Conservation (phyloP, 2,888 invertebrate genomes). For the Cantharis rufa region DNA sequence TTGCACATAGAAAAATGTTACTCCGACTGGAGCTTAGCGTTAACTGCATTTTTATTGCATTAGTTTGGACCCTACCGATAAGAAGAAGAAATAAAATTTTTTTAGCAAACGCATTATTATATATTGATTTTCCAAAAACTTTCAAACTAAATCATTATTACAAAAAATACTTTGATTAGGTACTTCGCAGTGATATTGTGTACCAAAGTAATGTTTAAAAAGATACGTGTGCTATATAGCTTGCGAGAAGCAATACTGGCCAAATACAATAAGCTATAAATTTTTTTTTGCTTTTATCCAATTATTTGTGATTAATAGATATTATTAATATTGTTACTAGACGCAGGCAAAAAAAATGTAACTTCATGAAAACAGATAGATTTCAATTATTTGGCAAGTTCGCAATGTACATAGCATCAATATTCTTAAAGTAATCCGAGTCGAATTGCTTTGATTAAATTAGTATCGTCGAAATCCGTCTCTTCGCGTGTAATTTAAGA, state of each 20-base stretch:
- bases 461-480: too few relatives aligned
- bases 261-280: too few relatives aligned
- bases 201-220: not conserved
- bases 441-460: too few relatives aligned
- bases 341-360: not conserved
- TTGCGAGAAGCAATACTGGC: too few relatives aligned
- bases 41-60: not conserved
- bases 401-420: too few relatives aligned
- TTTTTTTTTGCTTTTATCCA: too few relatives aligned
- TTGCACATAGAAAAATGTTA: not conserved
- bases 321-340: not conserved
- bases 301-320: not conserved
- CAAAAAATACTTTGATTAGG: not conserved
- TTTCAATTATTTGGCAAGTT: too few relatives aligned
- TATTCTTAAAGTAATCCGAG: too few relatives aligned
- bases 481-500: too few relatives aligned
- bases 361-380: too few relatives aligned
- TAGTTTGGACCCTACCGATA: not conserved
- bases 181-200: not conserved
- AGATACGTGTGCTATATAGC: not conserved
- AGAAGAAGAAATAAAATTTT: not conserved
- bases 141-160: not conserved
- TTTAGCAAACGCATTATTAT: not conserved
- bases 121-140: not conserved
- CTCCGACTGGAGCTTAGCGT: not conserved